Percentiles rank a stretch among this genome's conserved stretches.
Evolutionary conservation across 2,113 vertebrate species (phyloP).

Genomic region (Xenopus borealis): DNA sequence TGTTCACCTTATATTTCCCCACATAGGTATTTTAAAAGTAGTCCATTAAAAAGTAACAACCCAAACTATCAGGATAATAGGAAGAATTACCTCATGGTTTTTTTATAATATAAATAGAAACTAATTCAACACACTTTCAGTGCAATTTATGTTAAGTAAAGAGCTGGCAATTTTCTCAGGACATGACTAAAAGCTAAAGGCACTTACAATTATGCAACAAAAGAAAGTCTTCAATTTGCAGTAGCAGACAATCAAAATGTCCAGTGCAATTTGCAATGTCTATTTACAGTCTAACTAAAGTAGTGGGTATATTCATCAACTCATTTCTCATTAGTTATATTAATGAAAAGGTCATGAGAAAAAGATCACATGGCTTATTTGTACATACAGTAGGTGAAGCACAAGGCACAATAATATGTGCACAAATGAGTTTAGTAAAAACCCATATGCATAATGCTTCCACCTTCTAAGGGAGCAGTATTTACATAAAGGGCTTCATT

Average conservation of each 20-base stretch:
- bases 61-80: constrained; percentile 19
- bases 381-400: no score
- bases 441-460: no score
- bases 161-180: constrained; percentile 40
- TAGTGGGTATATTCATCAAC: no score
- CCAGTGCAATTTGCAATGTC: background rate
- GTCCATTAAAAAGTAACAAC: constrained; percentile 35
- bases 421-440: no score
- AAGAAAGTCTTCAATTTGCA: background rate
- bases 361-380: no score
- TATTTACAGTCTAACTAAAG: background rate
- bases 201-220: constrained; percentile 31
- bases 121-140: constrained; percentile 31
- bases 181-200: constrained; percentile 34
- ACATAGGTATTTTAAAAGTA: constrained; percentile 21
- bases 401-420: no score
- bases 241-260: background rate
- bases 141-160: constrained; percentile 42
- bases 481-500: no score
- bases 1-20: constrained; percentile 21
- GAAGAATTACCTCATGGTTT: constrained; percentile 34
- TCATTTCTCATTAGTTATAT: no score
- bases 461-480: no score
- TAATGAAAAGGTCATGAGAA: no score
- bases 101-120: constrained; percentile 41